These are phyloP conservation scores for Esox lucius DNA, from an alignment of 2,797 vertebrate species.

Conservation along the genomic window DNA sequence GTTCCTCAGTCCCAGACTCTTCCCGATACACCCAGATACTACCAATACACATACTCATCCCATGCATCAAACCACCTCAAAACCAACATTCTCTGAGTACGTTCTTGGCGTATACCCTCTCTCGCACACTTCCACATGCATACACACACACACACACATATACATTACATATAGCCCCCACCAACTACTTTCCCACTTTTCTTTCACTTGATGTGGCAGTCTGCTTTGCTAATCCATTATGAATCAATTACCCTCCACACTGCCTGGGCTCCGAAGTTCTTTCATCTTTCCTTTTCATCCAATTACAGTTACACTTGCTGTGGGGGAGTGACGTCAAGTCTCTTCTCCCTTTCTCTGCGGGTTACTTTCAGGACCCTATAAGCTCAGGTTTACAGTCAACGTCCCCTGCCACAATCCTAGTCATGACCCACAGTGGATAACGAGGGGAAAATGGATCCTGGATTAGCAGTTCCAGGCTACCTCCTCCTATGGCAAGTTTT, in stretches of 20 bases:
- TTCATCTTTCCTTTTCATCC: neutral
- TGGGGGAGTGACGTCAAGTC: neutral
- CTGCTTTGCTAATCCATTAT: neutral
- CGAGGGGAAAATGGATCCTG: neutral
- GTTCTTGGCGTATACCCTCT: too few species aligned
- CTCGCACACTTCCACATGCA: neutral
- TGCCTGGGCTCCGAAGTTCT: neutral
- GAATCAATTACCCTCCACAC: conserved; percentile 3
- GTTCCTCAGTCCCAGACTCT: neutral
- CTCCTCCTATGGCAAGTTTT: neutral
- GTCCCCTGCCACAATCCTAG: neutral
- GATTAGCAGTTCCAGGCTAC: neutral
- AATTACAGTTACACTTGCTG: neutral
- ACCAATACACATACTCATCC: neutral
- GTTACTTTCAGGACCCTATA: neutral
- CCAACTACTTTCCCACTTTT: neutral
- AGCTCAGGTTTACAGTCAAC: neutral
- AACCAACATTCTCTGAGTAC: neutral
- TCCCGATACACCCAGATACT: neutral
- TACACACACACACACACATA: neutral
- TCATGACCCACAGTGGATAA: neutral
- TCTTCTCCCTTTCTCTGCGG: neutral
- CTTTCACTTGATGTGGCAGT: neutral
- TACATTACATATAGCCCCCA: neutral
- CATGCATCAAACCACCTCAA: neutral